phyloP scores from a whole-genome alignment of 2,888 invertebrate species.

The Agrilus biguttatus region DNA sequence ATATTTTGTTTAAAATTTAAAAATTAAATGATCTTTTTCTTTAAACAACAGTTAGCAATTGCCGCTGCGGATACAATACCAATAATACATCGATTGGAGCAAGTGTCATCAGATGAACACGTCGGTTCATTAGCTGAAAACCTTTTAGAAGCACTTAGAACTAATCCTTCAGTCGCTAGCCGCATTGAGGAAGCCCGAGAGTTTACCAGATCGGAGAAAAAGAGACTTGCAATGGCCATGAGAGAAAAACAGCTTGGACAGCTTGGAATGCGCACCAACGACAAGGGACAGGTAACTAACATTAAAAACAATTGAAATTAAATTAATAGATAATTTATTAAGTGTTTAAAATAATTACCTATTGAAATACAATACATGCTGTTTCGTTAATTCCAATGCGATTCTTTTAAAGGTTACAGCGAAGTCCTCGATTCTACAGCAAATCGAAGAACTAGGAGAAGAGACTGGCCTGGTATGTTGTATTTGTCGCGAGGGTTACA shows the following conservation, averaged over 20 bases:
- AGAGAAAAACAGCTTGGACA: constrained; percentile 91
- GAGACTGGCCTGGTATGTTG: constrained; percentile 93
- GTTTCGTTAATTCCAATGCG: not conserved
- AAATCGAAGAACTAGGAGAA: constrained; percentile 89
- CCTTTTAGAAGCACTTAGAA: constrained; percentile 70
- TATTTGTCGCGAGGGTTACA: constrained; percentile 95
- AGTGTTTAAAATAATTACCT: not conserved
- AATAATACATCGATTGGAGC: constrained; percentile 91
- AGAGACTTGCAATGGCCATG: constrained; percentile 95
- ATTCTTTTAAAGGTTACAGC: constrained; percentile 50
- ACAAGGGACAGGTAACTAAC: constrained; percentile 77
- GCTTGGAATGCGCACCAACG: constrained; percentile 90
- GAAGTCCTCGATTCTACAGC: constrained; percentile 76
- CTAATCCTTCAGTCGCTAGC: constrained; percentile 63
- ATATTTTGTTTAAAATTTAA: too few relatives aligned
- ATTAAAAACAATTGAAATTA: constrained; percentile 15
- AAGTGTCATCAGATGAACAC: constrained; percentile 93
- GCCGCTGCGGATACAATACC: constrained; percentile 83
- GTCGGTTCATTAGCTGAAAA: constrained; percentile 96
- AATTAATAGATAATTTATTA: constrained; percentile 22
- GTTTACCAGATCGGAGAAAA: constrained; percentile 91
- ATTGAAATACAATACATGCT: not conserved
- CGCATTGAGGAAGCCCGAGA: constrained; percentile 87
- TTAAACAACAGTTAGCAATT: constrained; percentile 49
- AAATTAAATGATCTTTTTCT: constrained; percentile 4